Evolutionary conservation across 2,797 vertebrate genomes (phyloP).

Genomic region (Gallinago stenura): DNA sequence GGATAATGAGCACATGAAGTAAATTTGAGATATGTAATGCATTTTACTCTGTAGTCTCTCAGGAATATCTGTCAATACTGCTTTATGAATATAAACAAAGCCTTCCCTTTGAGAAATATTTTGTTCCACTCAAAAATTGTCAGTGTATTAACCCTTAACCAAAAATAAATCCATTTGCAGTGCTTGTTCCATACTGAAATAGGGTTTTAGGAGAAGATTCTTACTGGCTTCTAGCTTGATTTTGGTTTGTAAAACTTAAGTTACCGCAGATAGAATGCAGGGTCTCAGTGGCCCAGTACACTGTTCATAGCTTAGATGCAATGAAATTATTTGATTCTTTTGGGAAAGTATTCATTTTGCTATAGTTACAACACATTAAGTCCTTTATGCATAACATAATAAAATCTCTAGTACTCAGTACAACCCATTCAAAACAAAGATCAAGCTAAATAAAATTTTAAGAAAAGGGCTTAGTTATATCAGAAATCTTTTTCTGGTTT

Average conservation of each 20-base stretch:
- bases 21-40: background rate
- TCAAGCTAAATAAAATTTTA: background rate
- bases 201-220: background rate
- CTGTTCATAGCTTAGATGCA: background rate
- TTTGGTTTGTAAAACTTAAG: background rate
- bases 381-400: background rate
- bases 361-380: background rate
- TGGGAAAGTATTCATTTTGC: background rate
- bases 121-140: background rate
- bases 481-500: background rate
- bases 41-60: background rate
- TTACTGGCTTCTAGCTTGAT: background rate
- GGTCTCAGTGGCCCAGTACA: background rate
- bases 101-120: background rate
- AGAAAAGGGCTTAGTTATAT: background rate
- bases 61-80: constrained; percentile 5
- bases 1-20: background rate
- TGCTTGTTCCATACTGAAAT: background rate
- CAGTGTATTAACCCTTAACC: background rate
- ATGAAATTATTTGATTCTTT: background rate
- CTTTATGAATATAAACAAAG: background rate
- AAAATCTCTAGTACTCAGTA: background rate
- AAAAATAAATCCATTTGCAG: background rate
- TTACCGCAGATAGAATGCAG: background rate
- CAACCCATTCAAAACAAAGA: background rate